Percentiles rank a stretch among this genome's conserved stretches.
These are phyloP conservation scores for Vireo griseus DNA, from an alignment of 2,797 vertebrate species.

Conservation along the genomic window DNA sequence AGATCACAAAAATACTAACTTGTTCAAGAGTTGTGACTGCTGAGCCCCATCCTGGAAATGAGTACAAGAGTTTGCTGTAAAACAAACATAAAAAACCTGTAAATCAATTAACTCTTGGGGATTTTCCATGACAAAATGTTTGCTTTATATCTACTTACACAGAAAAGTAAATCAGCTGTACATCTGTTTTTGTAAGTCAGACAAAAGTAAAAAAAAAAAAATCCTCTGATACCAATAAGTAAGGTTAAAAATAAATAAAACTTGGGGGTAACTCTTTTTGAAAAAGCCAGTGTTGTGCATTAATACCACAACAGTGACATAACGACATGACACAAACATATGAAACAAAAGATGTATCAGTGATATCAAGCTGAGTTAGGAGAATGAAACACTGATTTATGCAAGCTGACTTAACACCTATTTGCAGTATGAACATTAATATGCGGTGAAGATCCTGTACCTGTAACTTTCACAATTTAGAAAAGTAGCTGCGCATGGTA, in stretches of 20 bases:
- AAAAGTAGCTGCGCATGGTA: neutral
- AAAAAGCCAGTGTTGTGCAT: neutral
- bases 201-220: neutral
- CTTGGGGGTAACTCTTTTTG: rapidly evolving
- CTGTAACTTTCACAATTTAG: neutral
- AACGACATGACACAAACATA: neutral
- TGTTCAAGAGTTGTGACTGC: constrained; percentile 88
- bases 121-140: neutral
- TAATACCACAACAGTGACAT: neutral
- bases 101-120: neutral
- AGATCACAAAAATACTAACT: constrained; percentile 71
- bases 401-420: neutral
- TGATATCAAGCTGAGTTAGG: neutral
- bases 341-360: neutral
- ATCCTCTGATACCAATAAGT: neutral
- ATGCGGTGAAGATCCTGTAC: neutral
- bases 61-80: constrained; percentile 87
- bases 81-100: neutral
- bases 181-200: neutral
- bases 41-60: constrained; percentile 85
- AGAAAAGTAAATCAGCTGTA: neutral
- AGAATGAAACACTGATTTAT: neutral
- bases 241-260: neutral
- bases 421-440: neutral
- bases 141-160: neutral